These are phyloP conservation scores for Struthio camelus DNA, from an alignment of 2,113 vertebrate species.

Conservation along the genomic window DNA sequence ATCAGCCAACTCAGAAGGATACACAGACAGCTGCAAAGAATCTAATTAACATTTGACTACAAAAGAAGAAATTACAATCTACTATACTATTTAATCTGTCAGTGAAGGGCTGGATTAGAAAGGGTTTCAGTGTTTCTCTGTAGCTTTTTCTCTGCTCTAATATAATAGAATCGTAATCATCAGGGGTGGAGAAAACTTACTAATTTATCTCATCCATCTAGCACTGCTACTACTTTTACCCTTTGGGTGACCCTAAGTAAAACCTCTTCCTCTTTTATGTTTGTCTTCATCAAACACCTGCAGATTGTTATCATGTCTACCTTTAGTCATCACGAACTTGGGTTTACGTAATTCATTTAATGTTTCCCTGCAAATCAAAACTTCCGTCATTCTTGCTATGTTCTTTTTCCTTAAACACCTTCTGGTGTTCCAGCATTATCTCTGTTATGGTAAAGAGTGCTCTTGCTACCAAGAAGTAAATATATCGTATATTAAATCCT, in stretches of 20 bases:
- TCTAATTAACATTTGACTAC: constrained; percentile 60
- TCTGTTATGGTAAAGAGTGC: background rate
- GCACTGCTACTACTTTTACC: background rate
- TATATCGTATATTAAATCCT: background rate
- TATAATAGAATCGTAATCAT: background rate
- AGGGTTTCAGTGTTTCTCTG: background rate
- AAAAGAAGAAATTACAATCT: constrained; percentile 51
- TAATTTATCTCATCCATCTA: constrained; percentile 12
- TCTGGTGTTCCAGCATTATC: background rate
- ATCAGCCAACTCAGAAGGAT: constrained; percentile 25
- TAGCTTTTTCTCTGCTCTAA: constrained; percentile 8
- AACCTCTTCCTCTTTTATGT: background rate
- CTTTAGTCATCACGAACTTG: background rate
- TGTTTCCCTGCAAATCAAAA: background rate
- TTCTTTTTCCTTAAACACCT: background rate
- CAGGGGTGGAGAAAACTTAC: background rate
- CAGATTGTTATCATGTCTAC: background rate
- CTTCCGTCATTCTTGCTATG: background rate
- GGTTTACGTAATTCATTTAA: background rate
- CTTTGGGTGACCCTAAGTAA: constrained; percentile 19
- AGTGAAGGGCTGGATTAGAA: constrained; percentile 20
- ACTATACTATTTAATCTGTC: constrained; percentile 30
- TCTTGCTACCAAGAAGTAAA: background rate
- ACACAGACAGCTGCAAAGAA: constrained; percentile 46
- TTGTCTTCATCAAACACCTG: background rate